Percentiles rank a stretch among this genome's conserved stretches.
phyloP scores from a whole-genome alignment of 2,888 invertebrate genomes.

The Drosophila peninsularis region DNA sequence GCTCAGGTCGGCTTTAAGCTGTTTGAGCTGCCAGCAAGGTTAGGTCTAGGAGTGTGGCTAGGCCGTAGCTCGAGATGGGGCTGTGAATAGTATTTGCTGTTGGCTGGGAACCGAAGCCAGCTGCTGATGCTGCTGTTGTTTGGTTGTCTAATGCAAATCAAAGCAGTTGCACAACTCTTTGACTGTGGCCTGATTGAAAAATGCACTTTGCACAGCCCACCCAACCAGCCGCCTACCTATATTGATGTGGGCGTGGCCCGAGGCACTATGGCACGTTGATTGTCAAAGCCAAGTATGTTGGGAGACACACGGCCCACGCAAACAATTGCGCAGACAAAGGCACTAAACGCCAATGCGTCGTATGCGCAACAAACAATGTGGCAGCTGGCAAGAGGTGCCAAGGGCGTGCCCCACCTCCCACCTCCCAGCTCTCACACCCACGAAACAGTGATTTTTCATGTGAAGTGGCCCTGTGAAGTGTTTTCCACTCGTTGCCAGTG shows the following conservation, averaged over 20 bases:
- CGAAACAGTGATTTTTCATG: conserved; percentile 69
- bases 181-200: conserved; percentile 37
- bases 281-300: conserved; percentile 42
- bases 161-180: conserved; percentile 24
- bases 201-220: conserved; percentile 25
- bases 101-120: conserved; percentile 23
- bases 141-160: conserved; percentile 25
- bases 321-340: conserved; percentile 2
- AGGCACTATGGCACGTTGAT: conserved; percentile 45
- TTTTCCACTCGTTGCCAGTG: conserved; percentile 54
- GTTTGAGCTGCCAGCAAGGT: not conserved
- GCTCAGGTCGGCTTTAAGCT: not conserved
- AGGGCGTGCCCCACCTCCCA: conserved; percentile 2
- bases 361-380: conserved; percentile 61
- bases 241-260: conserved; percentile 36
- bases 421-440: not conserved
- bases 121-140: conserved; percentile 17
- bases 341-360: conserved; percentile 42
- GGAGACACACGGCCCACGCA: conserved; percentile 7
- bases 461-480: conserved; percentile 58
- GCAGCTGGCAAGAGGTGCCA: conserved; percentile 15
- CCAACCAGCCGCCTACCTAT: not conserved
- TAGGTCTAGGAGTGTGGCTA: not conserved
- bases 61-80: not conserved
- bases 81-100: conserved; percentile 48